Evolutionary conservation across 1,140 invertebrate species (phyloP).

Genomic region (Nasonia giraulti): DNA sequence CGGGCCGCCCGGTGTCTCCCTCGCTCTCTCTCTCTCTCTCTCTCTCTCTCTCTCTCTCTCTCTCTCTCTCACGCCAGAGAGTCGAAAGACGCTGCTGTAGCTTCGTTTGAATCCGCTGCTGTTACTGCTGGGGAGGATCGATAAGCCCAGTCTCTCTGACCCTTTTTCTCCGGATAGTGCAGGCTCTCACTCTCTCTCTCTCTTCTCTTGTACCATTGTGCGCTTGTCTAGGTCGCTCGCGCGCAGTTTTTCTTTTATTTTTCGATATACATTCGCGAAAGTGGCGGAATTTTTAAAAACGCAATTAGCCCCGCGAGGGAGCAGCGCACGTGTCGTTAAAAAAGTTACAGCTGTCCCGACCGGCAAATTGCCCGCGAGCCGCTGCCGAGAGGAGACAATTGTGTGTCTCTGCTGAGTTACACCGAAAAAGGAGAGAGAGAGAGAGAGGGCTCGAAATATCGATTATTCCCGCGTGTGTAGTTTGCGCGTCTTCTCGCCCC

Average conservation of each 20-base stretch:
- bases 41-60: slow-evolving; percentile 47
- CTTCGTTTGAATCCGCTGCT: slow-evolving; percentile 33
- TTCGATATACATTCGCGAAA: background rate
- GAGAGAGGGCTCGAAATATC: slow-evolving; percentile 18
- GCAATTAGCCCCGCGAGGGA: background rate
- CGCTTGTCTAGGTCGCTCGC: background rate
- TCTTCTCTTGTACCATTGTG: background rate
- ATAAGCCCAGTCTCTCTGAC: background rate
- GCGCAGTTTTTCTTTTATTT: background rate
- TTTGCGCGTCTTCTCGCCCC: slow-evolving; percentile 12
- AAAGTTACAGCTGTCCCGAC: slow-evolving; percentile 29
- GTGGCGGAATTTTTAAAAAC: background rate
- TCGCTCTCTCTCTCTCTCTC: slow-evolving; percentile 47
- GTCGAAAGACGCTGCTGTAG: slow-evolving; percentile 12
- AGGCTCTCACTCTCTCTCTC: background rate
- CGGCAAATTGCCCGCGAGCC: background rate
- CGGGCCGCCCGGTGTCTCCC: slow-evolving; percentile 43
- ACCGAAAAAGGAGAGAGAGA: background rate
- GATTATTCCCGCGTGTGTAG: slow-evolving; percentile 13
- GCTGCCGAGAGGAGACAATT: slow-evolving; percentile 24
- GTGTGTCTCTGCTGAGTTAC: background rate
- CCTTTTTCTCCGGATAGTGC: background rate
- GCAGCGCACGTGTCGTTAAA: slow-evolving; percentile 14
- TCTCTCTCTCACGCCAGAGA: too few species aligned
- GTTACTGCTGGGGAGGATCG: background rate